Evolutionary conservation across 2,888 invertebrate genomes (phyloP).

Genomic region (Cryptocephalus moraei): DNA sequence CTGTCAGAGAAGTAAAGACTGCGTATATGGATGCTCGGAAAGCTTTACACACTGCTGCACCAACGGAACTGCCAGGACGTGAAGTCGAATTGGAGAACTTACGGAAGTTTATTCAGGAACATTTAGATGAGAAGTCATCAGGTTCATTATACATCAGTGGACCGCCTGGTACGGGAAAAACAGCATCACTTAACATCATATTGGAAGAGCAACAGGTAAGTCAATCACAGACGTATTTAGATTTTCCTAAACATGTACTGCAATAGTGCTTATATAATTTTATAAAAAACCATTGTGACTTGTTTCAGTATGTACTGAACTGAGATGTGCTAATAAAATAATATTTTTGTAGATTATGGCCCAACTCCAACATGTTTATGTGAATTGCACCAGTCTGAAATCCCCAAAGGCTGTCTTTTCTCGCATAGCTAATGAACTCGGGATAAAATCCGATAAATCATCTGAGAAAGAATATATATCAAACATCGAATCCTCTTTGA

Average conservation of each 20-base stretch:
- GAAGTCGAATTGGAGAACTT: slow-evolving; percentile 66
- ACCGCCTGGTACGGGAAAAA: slow-evolving; percentile 96
- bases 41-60: slow-evolving; percentile 33
- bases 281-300: too few species aligned
- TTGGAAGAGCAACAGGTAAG: slow-evolving; percentile 54
- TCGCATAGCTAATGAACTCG: slow-evolving; percentile 64
- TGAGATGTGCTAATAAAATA: too few species aligned
- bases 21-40: slow-evolving; percentile 31
- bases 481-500: slow-evolving; percentile 61
- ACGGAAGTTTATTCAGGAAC: slow-evolving; percentile 54
- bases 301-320: too few species aligned
- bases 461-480: slow-evolving; percentile 56
- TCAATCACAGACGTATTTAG: too few species aligned
- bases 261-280: too few species aligned
- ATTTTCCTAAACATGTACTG: too few species aligned
- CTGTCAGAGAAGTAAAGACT: slow-evolving; percentile 4
- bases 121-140: slow-evolving; percentile 54
- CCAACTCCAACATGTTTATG: slow-evolving; percentile 47
- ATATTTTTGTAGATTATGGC: too few species aligned
- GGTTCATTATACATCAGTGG: slow-evolving; percentile 91
- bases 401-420: slow-evolving; percentile 73
- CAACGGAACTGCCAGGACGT: slow-evolving; percentile 55
- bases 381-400: slow-evolving; percentile 85
- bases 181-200: slow-evolving; percentile 72
- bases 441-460: slow-evolving; percentile 47